These are phyloP conservation scores for Psococerastis gibbosa DNA, from an alignment of 2,888 invertebrate species.

Conservation along the genomic window DNA sequence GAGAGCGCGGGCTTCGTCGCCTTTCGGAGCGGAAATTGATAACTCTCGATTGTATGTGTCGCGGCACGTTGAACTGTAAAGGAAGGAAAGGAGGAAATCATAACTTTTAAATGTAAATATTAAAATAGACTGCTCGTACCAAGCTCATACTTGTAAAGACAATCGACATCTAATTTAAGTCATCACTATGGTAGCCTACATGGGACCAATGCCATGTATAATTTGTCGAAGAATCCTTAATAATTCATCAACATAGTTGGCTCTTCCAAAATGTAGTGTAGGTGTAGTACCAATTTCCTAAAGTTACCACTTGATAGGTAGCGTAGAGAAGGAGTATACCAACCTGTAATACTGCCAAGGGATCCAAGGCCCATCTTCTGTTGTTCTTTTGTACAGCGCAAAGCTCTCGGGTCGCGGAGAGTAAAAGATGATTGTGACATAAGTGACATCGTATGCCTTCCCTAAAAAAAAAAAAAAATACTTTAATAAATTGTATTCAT, in stretches of 20 bases:
- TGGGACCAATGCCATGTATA: too few relatives aligned
- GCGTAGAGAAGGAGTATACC: too few relatives aligned
- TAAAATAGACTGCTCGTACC: background rate
- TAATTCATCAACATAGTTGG: too few relatives aligned
- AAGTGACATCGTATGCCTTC: slow-evolving; percentile 94
- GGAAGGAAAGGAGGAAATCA: slow-evolving; percentile 13
- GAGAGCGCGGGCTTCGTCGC: slow-evolving; percentile 77
- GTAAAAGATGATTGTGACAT: slow-evolving; percentile 82
- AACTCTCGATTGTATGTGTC: slow-evolving; percentile 79
- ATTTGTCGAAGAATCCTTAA: too few relatives aligned
- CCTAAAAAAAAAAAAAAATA: slow-evolving; percentile 41
- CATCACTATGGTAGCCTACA: too few relatives aligned
- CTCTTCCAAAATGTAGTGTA: too few relatives aligned
- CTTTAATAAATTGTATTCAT: too few relatives aligned
- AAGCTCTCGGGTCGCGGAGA: slow-evolving; percentile 96
- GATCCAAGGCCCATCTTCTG: slow-evolving; percentile 61
- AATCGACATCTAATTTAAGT: too few relatives aligned
- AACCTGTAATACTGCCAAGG: slow-evolving; percentile 81
- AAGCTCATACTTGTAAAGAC: slow-evolving; percentile 2
- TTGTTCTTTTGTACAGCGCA: slow-evolving; percentile 74
- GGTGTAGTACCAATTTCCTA: too few relatives aligned
- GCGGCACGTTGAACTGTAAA: slow-evolving; percentile 67
- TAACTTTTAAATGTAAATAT: slow-evolving; percentile 8
- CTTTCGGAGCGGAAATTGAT: slow-evolving; percentile 47
- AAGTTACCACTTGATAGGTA: too few relatives aligned